Conservation (phyloP, 2,888 invertebrate species). For the Calephelis perditalis region DNA sequence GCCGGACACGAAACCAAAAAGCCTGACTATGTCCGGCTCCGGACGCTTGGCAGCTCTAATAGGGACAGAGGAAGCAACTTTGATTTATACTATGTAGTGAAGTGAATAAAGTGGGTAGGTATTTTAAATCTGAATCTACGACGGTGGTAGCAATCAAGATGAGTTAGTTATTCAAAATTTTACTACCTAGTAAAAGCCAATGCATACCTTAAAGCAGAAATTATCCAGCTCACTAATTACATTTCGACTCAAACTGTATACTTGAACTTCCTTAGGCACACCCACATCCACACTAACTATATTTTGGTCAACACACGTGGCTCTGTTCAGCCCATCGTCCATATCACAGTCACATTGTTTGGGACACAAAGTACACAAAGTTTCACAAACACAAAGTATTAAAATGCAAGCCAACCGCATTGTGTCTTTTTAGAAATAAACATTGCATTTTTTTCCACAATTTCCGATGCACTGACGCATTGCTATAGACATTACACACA, state of each 20-base stretch:
- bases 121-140: no score
- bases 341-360: conserved; percentile 76
- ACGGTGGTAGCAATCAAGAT: no score
- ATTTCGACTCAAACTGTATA: conserved; percentile 80
- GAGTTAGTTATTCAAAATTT: no score
- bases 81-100: no score
- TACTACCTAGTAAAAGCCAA: no score
- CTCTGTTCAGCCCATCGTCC: conserved; percentile 66
- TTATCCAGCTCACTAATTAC: conserved; percentile 79
- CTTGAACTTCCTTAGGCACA: conserved; percentile 77
- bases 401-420: conserved; percentile 45
- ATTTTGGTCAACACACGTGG: conserved; percentile 75
- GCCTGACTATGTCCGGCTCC: no score
- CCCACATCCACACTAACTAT: conserved; percentile 78
- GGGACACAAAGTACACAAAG: conserved; percentile 57
- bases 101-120: no score
- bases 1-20: no score
- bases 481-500: conserved; percentile 41
- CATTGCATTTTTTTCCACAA: conserved; percentile 39
- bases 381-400: conserved; percentile 31
- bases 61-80: no score
- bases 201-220: conserved; percentile 77
- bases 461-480: conserved; percentile 37
- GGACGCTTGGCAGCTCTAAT: no score
- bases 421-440: conserved; percentile 31